A percentile compares a stretch with the other conserved stretches of the same genome.
Evolutionary conservation across 2,797 vertebrate species (phyloP).

Genomic region (Gymnothorax reevesii): DNA sequence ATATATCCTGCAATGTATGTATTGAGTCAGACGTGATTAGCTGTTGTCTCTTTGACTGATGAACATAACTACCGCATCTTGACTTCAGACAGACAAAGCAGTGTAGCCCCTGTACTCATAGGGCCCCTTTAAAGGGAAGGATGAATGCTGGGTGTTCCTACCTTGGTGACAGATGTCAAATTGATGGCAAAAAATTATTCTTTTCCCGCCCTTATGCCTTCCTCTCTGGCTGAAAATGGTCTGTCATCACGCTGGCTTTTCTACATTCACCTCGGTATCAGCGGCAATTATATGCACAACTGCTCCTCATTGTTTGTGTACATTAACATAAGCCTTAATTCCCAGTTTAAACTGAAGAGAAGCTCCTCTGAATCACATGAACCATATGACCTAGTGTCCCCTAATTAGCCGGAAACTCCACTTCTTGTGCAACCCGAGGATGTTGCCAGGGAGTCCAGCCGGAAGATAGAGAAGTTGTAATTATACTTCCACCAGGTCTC

Average conservation of each 20-base stretch:
- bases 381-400: background rate
- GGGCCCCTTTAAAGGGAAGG: background rate
- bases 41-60: background rate
- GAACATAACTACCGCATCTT: background rate
- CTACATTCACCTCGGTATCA: background rate
- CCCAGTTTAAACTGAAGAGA: background rate
- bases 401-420: background rate
- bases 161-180: background rate
- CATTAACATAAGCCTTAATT: background rate
- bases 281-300: background rate
- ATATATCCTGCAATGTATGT: background rate
- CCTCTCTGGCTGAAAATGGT: background rate
- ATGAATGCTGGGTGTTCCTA: background rate
- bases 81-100: background rate
- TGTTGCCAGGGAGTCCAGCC: conserved; percentile 1
- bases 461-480: background rate
- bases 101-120: background rate
- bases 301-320: background rate
- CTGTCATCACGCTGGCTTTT: background rate
- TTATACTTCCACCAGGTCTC: background rate
- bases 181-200: no score
- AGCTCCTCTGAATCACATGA: background rate
- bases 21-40: background rate
- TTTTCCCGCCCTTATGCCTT: no score
- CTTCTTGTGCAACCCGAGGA: background rate